These are phyloP conservation scores for Leucania comma DNA, from an alignment of 2,888 invertebrate species.

Conservation along the genomic window DNA sequence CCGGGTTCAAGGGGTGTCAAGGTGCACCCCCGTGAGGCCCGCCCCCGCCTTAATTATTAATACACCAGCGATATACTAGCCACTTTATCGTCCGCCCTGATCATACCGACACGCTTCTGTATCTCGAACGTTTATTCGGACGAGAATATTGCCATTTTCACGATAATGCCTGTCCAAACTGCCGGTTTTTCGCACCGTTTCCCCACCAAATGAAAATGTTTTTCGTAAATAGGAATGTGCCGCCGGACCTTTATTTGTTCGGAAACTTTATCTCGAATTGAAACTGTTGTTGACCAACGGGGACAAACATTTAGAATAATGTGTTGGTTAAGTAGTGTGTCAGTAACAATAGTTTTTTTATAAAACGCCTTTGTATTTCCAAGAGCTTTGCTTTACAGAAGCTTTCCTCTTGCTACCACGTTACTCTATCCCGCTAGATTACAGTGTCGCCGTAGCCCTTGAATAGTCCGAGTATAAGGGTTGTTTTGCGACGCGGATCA, in stretches of 20 bases:
- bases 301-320: conserved; percentile 23
- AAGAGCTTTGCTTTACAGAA: background rate
- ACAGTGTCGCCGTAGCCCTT: conserved; percentile 45
- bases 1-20: conserved; percentile 77
- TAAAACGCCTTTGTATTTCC: background rate
- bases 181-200: conserved; percentile 47
- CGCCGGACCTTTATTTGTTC: conserved; percentile 40
- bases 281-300: conserved; percentile 24
- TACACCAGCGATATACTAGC: conserved; percentile 64
- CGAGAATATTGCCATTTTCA: conserved; percentile 49
- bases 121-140: conserved; percentile 52
- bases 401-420: conserved; percentile 2
- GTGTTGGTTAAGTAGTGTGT: conserved; percentile 16
- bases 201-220: conserved; percentile 43
- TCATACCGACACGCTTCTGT: conserved; percentile 51
- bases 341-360: background rate
- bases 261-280: conserved; percentile 27
- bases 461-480: conserved; percentile 53
- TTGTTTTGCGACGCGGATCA: conserved; percentile 54
- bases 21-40: conserved; percentile 68
- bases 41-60: conserved; percentile 76
- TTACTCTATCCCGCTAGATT: conserved; percentile 27
- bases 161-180: conserved; percentile 48
- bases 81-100: conserved; percentile 62
- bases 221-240: conserved; percentile 42